A percentile compares a stretch with the other conserved stretches of the same genome.
These are phyloP conservation scores for Zelostemma sp. DNA, from an alignment of 1,140 invertebrate genomes.

Conservation along the genomic window DNA sequence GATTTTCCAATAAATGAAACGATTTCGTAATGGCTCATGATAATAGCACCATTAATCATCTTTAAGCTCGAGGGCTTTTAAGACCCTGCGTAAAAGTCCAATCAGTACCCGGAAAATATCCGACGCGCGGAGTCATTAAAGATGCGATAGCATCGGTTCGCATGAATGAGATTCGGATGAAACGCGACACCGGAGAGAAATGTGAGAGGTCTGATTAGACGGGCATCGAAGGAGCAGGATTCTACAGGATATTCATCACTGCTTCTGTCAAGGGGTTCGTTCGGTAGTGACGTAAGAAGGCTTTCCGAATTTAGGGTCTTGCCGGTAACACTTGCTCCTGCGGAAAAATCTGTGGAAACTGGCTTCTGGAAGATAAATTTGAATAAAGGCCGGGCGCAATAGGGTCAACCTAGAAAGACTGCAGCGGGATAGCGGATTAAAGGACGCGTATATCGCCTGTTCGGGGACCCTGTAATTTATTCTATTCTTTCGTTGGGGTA, in stretches of 20 bases:
- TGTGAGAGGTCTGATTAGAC: conserved; percentile 52
- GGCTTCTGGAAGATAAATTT: conserved; percentile 51
- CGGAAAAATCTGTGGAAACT: conserved; percentile 50
- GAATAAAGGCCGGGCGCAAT: conserved; percentile 40
- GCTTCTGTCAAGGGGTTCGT: conserved; percentile 53
- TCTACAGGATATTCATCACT: conserved; percentile 53
- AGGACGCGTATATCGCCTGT: not conserved
- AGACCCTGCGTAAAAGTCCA: not conserved
- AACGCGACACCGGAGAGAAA: conserved; percentile 41
- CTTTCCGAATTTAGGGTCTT: conserved; percentile 52
- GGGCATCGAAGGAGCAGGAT: conserved; percentile 40
- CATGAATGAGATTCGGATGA: conserved; percentile 28
- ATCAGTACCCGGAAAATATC: not conserved
- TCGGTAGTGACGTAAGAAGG: conserved; percentile 45
- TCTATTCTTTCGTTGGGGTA: not conserved
- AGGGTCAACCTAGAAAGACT: not conserved
- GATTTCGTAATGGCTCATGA: too few species aligned
- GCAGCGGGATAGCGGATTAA: too few species aligned
- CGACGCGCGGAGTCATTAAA: not conserved
- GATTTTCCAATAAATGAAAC: too few species aligned
- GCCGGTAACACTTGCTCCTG: conserved; percentile 31
- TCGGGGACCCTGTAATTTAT: not conserved
- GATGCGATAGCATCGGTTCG: conserved; percentile 21
- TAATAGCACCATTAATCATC: too few species aligned
- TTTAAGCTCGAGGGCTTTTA: too few species aligned